Evolutionary conservation across 1,140 invertebrate species (phyloP).

Genomic region (Stegodyphus mimosarum): DNA sequence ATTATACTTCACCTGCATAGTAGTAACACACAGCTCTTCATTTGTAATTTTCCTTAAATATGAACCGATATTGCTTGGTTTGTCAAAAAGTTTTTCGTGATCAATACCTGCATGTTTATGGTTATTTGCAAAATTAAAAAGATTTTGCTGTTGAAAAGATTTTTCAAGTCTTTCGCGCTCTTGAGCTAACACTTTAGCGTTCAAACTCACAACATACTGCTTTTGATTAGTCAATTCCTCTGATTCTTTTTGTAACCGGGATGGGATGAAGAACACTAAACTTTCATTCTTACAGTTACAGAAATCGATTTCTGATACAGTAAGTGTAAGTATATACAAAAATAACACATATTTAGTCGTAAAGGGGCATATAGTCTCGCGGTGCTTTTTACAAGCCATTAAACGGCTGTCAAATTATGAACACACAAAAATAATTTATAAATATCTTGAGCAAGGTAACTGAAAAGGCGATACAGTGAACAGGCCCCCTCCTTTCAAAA

Average conservation of each 20-base stretch:
- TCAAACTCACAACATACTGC: slow-evolving; percentile 42
- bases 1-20: slow-evolving; percentile 70
- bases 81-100: slow-evolving; percentile 65
- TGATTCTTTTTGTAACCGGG: slow-evolving; percentile 28
- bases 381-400: too few relatives aligned
- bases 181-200: slow-evolving; percentile 43
- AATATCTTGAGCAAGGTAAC: too few relatives aligned
- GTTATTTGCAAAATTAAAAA: slow-evolving; percentile 4
- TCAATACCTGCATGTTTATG: slow-evolving; percentile 4
- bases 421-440: too few relatives aligned
- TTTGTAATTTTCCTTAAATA: slow-evolving; percentile 69
- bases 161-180: slow-evolving; percentile 48
- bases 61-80: slow-evolving; percentile 66
- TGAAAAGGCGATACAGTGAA: too few relatives aligned
- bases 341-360: too few relatives aligned
- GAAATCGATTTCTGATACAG: too few relatives aligned
- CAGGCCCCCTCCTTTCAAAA: too few relatives aligned
- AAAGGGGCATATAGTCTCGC: too few relatives aligned
- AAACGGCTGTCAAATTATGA: too few relatives aligned
- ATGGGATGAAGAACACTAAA: neutral
- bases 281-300: slow-evolving; percentile 29
- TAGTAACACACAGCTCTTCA: slow-evolving; percentile 73
- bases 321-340: too few relatives aligned
- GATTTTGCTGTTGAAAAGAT: slow-evolving; percentile 18
- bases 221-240: slow-evolving; percentile 49